These are phyloP conservation scores for Drosophila kanekoi DNA, from an alignment of 2,888 invertebrate genomes.

Conservation along the genomic window DNA sequence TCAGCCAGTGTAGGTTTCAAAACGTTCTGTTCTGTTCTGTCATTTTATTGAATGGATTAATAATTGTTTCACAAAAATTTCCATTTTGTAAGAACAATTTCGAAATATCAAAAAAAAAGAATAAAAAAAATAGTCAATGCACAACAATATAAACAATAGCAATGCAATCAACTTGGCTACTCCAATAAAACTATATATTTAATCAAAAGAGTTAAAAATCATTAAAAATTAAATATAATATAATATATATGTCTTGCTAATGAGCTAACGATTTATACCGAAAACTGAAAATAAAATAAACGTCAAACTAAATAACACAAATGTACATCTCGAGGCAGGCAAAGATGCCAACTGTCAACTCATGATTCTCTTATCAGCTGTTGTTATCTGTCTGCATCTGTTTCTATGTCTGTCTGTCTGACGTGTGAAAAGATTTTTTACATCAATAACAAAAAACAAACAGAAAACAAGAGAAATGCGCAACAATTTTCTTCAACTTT, in stretches of 20 bases:
- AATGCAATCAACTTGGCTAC: constrained; percentile 39
- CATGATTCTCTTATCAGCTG: constrained; percentile 37
- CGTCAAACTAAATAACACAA: constrained; percentile 36
- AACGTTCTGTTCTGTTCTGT: no score
- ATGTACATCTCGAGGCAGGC: constrained; percentile 12
- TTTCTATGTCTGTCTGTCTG: constrained; percentile 5
- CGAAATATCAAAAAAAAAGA: not conserved
- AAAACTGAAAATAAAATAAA: constrained; percentile 46
- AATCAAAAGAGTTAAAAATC: constrained; percentile 34
- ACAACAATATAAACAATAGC: constrained; percentile 9
- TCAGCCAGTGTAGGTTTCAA: no score
- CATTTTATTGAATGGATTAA: no score
- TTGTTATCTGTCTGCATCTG: constrained; percentile 5
- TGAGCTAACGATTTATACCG: constrained; percentile 28
- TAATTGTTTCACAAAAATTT: no score
- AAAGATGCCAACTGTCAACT: constrained; percentile 2
- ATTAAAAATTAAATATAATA: constrained; percentile 33
- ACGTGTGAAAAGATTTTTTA: constrained; percentile 23
- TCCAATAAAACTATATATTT: constrained; percentile 31
- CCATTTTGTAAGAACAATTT: not conserved
- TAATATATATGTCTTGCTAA: constrained; percentile 29
- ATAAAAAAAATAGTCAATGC: not conserved
- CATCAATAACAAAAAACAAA: constrained; percentile 13
- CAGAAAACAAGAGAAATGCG: constrained; percentile 10
- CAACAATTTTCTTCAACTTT: constrained; percentile 20